Evolutionary conservation across 1,140 invertebrate species (phyloP), one percentile per base, ranked within the genome.

Genomic region (Drosophila mojavensis): DNA sequence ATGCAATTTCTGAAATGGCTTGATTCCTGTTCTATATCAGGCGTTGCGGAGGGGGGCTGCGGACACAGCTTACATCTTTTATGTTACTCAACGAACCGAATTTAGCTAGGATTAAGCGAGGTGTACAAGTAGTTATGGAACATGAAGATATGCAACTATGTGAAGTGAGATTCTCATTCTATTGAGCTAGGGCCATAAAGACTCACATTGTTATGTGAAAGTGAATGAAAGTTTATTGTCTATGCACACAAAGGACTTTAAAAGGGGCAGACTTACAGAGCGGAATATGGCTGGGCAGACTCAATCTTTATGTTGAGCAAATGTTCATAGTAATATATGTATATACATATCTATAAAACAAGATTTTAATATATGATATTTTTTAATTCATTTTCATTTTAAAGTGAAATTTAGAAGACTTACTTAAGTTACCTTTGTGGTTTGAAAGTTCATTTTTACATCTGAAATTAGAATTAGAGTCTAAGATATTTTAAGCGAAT

Each of bases 1-100:
- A 62, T 83, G 61, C 72, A 78, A 62, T 65, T 64, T 63, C 65
- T 59, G 48, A 78, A 81, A 85, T 81, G 69, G 50, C 81, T 85
- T 86, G 74, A 86, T 86, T 78, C 64, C 24, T 45, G 64, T 50
- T 51, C 56, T 45, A 53, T 26, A 47, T 17, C 43, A 24, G 20
- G 3, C 20, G 20, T 4, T 5, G 33, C 0, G 33, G 9, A 4
- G 10, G 10, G 10, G 11, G 10, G 13, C 17, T 17, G 36, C 36
- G 36, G 0, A 5, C 17, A 5, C 15, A 60, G 69, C 75, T 82
- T 83, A 83, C 61, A 58, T 48, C 24, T 64, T 82, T 82, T 79
- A 82, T 60, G 71, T 28, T 48, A 62, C 67, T 55, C 59, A 79
- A 79, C 50, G 59, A 15, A 60, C 9, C 5, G 43, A 43, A 59